A percentile compares a stretch with the other conserved stretches of the same genome.
Conservation (phyloP, 2,113 vertebrate species). For the Eonycteris spelaea region DNA sequence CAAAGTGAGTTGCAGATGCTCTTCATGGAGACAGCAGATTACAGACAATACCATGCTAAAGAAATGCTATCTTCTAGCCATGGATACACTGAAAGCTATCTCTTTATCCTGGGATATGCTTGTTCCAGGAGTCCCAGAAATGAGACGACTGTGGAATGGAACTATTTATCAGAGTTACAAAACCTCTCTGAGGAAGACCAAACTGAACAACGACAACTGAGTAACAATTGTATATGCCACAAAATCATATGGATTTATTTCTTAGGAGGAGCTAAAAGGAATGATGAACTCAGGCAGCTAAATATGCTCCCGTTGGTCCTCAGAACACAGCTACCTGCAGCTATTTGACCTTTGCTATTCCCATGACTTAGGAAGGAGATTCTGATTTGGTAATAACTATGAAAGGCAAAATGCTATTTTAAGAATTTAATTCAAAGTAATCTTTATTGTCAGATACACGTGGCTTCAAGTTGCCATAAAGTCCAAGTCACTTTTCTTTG, state of each 20-base stretch:
- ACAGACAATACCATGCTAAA: constrained; percentile 55
- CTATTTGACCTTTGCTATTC: background rate
- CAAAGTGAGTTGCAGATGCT: constrained; percentile 53
- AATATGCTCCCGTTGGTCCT: background rate
- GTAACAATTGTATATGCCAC: background rate
- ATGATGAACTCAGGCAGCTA: background rate
- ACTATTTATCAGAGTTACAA: background rate
- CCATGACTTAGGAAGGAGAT: background rate
- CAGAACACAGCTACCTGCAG: background rate
- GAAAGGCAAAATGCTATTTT: background rate
- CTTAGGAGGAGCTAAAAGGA: background rate
- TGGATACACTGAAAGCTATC: constrained; percentile 12
- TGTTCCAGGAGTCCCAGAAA: constrained; percentile 19
- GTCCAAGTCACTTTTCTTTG: background rate
- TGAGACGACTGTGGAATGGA: constrained; percentile 29
- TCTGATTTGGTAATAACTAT: background rate
- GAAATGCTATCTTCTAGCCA: constrained; percentile 47
- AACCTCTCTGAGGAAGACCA: background rate
- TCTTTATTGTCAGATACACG: background rate
- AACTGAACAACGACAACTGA: background rate
- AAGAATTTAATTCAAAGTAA: background rate
- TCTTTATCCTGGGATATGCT: background rate
- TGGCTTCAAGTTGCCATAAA: background rate
- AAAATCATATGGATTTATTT: background rate
- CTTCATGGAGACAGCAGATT: constrained; percentile 58